Conservation (phyloP, 1,140 invertebrate species). For the Halictus rubicundus region DNA sequence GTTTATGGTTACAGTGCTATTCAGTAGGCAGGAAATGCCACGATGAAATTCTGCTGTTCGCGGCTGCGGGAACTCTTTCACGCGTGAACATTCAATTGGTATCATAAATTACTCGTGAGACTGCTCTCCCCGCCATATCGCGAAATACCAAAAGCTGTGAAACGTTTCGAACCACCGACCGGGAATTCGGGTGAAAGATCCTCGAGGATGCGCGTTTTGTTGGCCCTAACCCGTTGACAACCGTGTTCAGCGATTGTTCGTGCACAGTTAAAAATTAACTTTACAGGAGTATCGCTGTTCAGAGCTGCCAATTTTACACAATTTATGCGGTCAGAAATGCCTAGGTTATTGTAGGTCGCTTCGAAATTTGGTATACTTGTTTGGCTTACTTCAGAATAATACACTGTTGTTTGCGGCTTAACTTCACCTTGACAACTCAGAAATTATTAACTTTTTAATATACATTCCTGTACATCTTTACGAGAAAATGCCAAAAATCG, state of each 20-base stretch:
- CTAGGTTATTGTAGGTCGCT: too few relatives aligned
- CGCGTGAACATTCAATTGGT: constrained; percentile 43
- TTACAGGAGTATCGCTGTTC: too few relatives aligned
- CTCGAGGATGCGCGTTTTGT: background rate
- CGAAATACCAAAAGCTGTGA: constrained; percentile 5
- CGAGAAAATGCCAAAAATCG: too few relatives aligned
- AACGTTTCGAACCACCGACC: background rate
- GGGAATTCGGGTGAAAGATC: background rate
- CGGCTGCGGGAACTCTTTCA: constrained; percentile 53
- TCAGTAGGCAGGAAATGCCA: constrained; percentile 57
- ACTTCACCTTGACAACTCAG: too few relatives aligned
- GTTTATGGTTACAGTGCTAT: constrained; percentile 58
- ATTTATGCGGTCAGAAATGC: too few relatives aligned
- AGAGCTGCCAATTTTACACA: too few relatives aligned
- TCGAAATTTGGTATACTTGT: too few relatives aligned
- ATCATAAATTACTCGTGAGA: constrained; percentile 48
- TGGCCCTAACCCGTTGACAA: background rate
- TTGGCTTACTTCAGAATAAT: too few relatives aligned
- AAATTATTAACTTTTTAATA: too few relatives aligned
- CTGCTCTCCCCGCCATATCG: background rate
- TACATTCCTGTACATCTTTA: too few relatives aligned
- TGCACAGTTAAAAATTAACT: too few relatives aligned
- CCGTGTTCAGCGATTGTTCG: background rate
- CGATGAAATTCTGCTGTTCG: constrained; percentile 43
- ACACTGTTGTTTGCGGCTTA: too few relatives aligned